Percentiles rank a stretch among this genome's conserved stretches.
Conservation (phyloP, 2,888 invertebrate species). For the Bombylius discolor region DNA sequence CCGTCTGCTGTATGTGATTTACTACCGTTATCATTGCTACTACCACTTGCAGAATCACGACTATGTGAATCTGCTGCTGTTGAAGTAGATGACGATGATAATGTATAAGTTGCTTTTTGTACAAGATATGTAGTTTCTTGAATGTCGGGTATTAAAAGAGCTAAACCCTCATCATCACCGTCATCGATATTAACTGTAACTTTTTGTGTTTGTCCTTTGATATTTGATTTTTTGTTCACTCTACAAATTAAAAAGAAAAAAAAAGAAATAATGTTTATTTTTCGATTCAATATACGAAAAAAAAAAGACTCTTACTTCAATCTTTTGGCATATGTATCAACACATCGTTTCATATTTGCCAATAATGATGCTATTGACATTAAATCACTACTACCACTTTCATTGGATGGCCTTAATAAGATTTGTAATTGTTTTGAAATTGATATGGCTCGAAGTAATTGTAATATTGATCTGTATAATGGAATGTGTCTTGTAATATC, state of each 20-base stretch:
- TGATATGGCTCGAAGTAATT: conserved; percentile 64
- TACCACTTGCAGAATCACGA: too few species aligned
- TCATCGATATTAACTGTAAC: conserved; percentile 43
- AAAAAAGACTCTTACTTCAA: conserved; percentile 46
- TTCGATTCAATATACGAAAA: background rate
- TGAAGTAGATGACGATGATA: too few species aligned
- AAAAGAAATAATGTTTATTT: background rate
- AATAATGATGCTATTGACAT: conserved; percentile 60
- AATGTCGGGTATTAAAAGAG: conserved; percentile 79
- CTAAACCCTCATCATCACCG: conserved; percentile 81
- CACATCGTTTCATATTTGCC: conserved; percentile 78
- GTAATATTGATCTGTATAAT: conserved; percentile 73
- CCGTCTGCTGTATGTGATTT: conserved; percentile 16
- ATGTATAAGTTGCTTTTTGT: conserved; percentile 25
- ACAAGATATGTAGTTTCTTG: conserved; percentile 44
- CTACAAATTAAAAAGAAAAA: conserved; percentile 30
- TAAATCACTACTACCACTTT: conserved; percentile 37
- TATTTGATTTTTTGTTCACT: conserved; percentile 48
- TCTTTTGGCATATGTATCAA: conserved; percentile 81
- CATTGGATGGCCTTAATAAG: conserved; percentile 47
- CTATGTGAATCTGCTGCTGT: conserved; percentile 24
- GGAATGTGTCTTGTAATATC: conserved; percentile 97
- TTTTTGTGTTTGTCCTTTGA: conserved; percentile 35
- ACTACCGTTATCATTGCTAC: conserved; percentile 19
- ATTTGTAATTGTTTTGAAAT: conserved; percentile 47